These are phyloP conservation scores for Myopa tessellatipennis DNA, from an alignment of 2,888 invertebrate genomes.

Conservation along the genomic window DNA sequence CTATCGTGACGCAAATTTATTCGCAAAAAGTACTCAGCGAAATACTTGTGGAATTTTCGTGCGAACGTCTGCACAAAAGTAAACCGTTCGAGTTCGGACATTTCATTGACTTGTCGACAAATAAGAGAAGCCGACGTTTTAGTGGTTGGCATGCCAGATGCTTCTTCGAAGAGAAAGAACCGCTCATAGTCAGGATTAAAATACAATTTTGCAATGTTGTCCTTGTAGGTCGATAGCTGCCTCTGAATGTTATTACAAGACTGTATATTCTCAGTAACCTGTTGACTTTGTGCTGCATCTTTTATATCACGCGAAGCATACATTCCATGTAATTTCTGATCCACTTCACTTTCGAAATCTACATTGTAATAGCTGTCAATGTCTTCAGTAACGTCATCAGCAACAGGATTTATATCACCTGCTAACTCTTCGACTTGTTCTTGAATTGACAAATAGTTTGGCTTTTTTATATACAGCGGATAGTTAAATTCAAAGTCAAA, in stretches of 20 bases:
- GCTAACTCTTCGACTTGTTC: conserved; percentile 34
- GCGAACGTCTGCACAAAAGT: conserved; percentile 46
- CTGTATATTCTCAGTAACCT: conserved; percentile 27
- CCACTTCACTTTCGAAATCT: conserved; percentile 40
- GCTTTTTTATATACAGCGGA: conserved; percentile 10
- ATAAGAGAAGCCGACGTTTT: conserved; percentile 23
- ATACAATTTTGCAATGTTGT: conserved; percentile 44
- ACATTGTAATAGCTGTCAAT: conserved; percentile 41
- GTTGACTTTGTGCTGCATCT: neutral
- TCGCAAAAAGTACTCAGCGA: conserved; percentile 45
- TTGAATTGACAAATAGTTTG: conserved; percentile 16
- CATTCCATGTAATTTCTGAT: conserved; percentile 5
- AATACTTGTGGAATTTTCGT: conserved; percentile 44
- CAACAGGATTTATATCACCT: neutral
- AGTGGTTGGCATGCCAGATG: conserved; percentile 34
- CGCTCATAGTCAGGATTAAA: conserved; percentile 41
- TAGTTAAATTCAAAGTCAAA: conserved; percentile 48
- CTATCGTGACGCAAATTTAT: conserved; percentile 31
- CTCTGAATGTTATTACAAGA: conserved; percentile 43
- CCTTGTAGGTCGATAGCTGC: conserved; percentile 46
- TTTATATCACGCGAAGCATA: neutral
- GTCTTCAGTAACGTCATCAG: conserved; percentile 17
- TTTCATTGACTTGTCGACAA: conserved; percentile 40
- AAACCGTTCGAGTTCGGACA: conserved; percentile 42
- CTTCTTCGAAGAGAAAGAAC: conserved; percentile 38